These are phyloP conservation scores for Schizothorax lantsangensis DNA, from an alignment of 2,797 vertebrate species.

Conservation along the genomic window DNA sequence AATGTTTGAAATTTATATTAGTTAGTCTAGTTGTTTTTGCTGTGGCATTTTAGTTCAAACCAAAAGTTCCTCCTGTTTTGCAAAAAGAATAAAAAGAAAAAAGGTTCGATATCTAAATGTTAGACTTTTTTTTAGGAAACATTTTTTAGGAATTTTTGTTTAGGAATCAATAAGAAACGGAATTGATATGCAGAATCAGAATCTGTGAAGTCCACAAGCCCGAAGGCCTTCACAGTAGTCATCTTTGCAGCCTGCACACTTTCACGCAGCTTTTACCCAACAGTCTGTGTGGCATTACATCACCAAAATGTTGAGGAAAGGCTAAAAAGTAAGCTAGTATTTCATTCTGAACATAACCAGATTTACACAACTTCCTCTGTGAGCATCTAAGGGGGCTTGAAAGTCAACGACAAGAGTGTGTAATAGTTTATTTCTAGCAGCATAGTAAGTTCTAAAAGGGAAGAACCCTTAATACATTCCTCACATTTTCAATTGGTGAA, in stretches of 20 bases:
- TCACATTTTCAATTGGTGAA: conserved; percentile 62
- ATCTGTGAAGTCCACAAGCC: background rate
- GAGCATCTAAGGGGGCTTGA: background rate
- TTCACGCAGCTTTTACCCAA: background rate
- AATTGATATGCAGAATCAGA: background rate
- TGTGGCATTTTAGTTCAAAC: background rate
- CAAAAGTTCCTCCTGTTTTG: background rate
- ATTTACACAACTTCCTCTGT: conserved; percentile 1
- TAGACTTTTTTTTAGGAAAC: background rate
- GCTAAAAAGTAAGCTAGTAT: background rate
- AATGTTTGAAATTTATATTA: background rate
- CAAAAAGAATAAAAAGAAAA: too few species aligned
- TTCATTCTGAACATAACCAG: conserved; percentile 5
- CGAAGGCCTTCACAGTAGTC: background rate
- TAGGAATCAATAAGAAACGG: background rate
- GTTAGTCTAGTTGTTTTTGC: background rate
- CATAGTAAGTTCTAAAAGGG: conserved; percentile 52
- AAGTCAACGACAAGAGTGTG: conserved; percentile 26
- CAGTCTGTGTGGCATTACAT: background rate
- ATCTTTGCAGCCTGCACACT: background rate
- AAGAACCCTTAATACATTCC: conserved; percentile 58
- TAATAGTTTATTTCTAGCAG: conserved; percentile 58
- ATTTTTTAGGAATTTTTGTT: background rate
- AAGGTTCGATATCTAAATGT: background rate
- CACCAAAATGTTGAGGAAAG: background rate